phyloP scores from a whole-genome alignment of 2,797 vertebrate genomes.

The Liparis tanakae region DNA sequence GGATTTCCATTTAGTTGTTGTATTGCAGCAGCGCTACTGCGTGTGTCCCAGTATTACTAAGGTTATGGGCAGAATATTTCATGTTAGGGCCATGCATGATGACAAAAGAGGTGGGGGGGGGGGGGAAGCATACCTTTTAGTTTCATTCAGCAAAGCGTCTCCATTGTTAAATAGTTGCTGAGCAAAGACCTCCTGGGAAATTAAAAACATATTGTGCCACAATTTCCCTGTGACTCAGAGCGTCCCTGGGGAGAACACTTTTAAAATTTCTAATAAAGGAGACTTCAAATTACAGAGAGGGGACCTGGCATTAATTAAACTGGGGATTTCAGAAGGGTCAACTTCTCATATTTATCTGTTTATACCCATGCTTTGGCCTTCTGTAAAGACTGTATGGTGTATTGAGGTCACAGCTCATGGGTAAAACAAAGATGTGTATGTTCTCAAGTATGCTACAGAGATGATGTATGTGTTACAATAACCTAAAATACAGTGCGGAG shows the following conservation, averaged over 20 bases:
- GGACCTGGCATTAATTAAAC: constrained; percentile 85
- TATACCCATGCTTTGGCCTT: constrained; percentile 63
- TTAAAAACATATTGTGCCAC: constrained; percentile 88
- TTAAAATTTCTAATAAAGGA: constrained; percentile 86
- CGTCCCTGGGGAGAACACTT: constrained; percentile 77
- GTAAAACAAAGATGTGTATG: constrained; percentile 70
- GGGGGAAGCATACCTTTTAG: constrained; percentile 73
- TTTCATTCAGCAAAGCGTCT: constrained; percentile 76
- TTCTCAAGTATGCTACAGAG: constrained; percentile 57
- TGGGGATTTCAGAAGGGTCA: constrained; percentile 81
- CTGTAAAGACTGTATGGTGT: constrained; percentile 61
- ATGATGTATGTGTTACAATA: constrained; percentile 78
- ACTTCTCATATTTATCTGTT: constrained; percentile 81
- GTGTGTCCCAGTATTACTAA: constrained; percentile 35
- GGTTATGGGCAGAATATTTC: constrained; percentile 56
- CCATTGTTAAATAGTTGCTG: constrained; percentile 81
- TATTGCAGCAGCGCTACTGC: constrained; percentile 7
- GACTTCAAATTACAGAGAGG: constrained; percentile 81
- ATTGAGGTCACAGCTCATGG: constrained; percentile 73
- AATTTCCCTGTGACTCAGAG: constrained; percentile 79
- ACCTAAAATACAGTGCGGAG: constrained; percentile 32
- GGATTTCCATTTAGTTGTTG: constrained; percentile 8
- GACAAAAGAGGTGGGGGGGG: constrained; percentile 49
- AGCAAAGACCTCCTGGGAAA: constrained; percentile 82
- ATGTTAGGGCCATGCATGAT: constrained; percentile 57